Evolutionary conservation across 2,113 vertebrate species (phyloP), one percentile per base, ranked within the genome.

Genomic region (Cariama cristata): DNA sequence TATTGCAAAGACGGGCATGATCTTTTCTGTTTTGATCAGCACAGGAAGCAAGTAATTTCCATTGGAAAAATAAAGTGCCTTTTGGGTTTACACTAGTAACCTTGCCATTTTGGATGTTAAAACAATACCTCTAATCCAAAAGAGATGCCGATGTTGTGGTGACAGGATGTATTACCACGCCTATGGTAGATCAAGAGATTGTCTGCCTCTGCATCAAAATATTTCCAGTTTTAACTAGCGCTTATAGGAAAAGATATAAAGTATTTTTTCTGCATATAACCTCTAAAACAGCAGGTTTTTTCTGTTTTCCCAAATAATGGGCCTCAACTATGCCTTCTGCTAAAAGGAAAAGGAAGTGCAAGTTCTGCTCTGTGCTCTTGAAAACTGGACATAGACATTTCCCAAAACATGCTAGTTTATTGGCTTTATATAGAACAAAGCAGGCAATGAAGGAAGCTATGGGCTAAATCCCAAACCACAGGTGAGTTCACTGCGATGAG

Each of bases 401-500:
- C 66, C 66, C 45, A 27, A 81, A 93, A 79, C 50, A 30, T 0
- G 0, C 33, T 42, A 3, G 19, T 79, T 93, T 50, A 28, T 62
- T 50, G 3, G 33, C 40, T 92, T 68, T 73, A 58, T n/a, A 38
- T 44, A 71, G 73, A 91, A 38, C 30, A 69, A 21, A 60, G 44
- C 10, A 76, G 35, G 2, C 52, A 35, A 3, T 27, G 68, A 59
- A 76, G 35, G 27, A 60, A 90, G 47, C 30, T 24, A 8, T 67
- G 69, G 58, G 64, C 86, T 91, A 77, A 81, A 93, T 9, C 44
- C 82, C 64, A 91, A 97, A 86, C 86, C 86, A 81, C 92, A 91
- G 86, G 84, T 73, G 91, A 94, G 64, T 53, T 97, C 76, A 79
- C 79, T 44, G 4, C 12, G 80, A 53, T 62, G 85, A 93, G 79